These are phyloP conservation scores for Leptinotarsa defecta DNA, from an alignment of 1,140 invertebrate species.

Conservation along the genomic window DNA sequence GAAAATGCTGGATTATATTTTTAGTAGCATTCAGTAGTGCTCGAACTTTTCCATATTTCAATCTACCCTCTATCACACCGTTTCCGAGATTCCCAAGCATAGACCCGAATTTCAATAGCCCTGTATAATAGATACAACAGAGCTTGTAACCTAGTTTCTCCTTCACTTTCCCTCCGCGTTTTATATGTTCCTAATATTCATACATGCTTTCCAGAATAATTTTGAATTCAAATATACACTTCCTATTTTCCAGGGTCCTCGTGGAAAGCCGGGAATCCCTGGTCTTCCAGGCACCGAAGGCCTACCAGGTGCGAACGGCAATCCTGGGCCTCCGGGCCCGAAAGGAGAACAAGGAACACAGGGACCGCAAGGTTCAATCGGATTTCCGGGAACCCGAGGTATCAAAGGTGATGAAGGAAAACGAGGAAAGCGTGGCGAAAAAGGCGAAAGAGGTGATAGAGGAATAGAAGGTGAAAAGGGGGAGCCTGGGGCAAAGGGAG, in stretches of 20 bases:
- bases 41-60: no score
- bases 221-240: conserved; percentile 4
- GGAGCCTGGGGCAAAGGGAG: conserved; percentile 75
- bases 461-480: conserved; percentile 80
- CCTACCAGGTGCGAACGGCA: conserved; percentile 72
- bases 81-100: no score
- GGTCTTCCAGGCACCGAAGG: conserved; percentile 76
- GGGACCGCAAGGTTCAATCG: conserved; percentile 73
- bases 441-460: conserved; percentile 69
- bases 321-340: conserved; percentile 67
- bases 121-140: no score
- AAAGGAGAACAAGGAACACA: conserved; percentile 70
- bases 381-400: conserved; percentile 76
- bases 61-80: no score
- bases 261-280: conserved; percentile 74
- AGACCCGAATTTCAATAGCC: no score
- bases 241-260: conserved; percentile 62
- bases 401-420: conserved; percentile 78
- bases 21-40: no score
- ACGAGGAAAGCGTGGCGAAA: conserved; percentile 69
- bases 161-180: no score
- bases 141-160: no score
- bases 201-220: no score
- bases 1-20: no score
- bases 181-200: no score